Base-by-base conservation (phyloP, 2,113 vertebrate genomes). In the Clarias macrocephalus region DNA sequence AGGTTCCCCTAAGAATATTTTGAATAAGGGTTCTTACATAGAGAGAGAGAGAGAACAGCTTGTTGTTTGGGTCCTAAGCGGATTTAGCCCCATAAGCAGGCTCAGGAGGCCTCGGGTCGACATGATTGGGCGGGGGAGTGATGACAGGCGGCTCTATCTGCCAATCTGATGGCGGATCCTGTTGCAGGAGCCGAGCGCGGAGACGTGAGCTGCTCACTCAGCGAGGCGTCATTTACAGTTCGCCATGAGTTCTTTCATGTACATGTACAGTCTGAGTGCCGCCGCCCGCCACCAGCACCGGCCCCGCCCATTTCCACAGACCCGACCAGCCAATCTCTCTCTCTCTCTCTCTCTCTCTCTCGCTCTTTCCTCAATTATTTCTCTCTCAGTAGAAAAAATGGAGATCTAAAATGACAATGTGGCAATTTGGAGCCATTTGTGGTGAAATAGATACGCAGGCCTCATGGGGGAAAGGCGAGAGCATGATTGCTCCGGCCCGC, bases 351-450 rank as follows among this genome's bases (percentile, higher is more conserved):
- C 37, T 30, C 73, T 62, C 19, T 7, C 42, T 52, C 59, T 60
- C 73, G 6, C 19, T 73, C 72, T 11, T 56, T 33, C 48, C 33
- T 82, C 85, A 63, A 73, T 83, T 62, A 87, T 83, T 80, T 77
- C 59, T 66, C 80, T 83, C 81, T 87, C 81, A 77, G 86, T 81
- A 87, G 37, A 83, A 87, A 63, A 87, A 82, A 83, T 62, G 52
- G 62, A 82, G 86, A 87, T 83, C 70, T 83, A 83, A 87, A 77
- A 83, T 82, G 80, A 83, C 86, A 87, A 57, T 87, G 60, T 66
- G 80, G 81, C 80, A 83, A 87, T 87, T 87, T 87, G 80, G 81
- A 83, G 80, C 80, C 80, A 87, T 87, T 87, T 87, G 59, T 87
- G 86, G 80, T 87, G 86, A 87, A 87, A 87, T 87, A 66, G 80